These are phyloP conservation scores for Melanotaenia parkinsoni DNA, from an alignment of 2,797 vertebrate species.

Conservation along the genomic window DNA sequence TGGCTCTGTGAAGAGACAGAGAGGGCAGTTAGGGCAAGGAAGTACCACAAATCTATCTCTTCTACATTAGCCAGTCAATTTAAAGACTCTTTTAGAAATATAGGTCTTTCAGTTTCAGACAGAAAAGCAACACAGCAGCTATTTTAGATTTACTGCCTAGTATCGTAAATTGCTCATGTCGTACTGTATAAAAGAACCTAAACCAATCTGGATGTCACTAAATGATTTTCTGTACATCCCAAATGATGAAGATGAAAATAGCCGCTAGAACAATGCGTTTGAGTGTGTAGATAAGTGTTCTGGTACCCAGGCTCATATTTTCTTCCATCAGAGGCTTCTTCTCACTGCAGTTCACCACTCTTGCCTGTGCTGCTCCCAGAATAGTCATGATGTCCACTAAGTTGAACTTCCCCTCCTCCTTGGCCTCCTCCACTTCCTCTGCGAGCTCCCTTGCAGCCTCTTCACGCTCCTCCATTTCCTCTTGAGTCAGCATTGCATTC, in stretches of 20 bases:
- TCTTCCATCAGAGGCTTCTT: constrained; percentile 83
- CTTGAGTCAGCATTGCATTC: constrained; percentile 72
- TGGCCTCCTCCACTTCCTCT: constrained; percentile 81
- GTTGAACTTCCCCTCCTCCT: constrained; percentile 87
- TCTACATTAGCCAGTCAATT: constrained; percentile 42
- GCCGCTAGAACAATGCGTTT: constrained; percentile 80
- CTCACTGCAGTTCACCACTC: constrained; percentile 80
- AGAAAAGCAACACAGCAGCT: not conserved
- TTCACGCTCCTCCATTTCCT: constrained; percentile 80
- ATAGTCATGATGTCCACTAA: constrained; percentile 96
- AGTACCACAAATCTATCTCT: constrained; percentile 66
- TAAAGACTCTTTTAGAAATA: constrained; percentile 70
- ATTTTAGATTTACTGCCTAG: constrained; percentile 11
- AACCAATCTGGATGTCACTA: constrained; percentile 59
- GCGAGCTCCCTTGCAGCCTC: constrained; percentile 81
- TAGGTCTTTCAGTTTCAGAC: constrained; percentile 21
- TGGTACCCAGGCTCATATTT: constrained; percentile 85
- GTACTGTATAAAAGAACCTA: not conserved
- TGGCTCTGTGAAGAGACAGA: constrained; percentile 87
- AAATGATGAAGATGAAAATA: constrained; percentile 82
- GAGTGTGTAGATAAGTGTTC: constrained; percentile 82
- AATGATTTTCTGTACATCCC: constrained; percentile 86
- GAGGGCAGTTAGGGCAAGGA: constrained; percentile 81
- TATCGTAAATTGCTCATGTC: not conserved
- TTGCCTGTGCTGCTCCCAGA: constrained; percentile 88